Evolutionary conservation across 1,140 invertebrate species (phyloP), one percentile per base, ranked within the genome.

Genomic region (Plutomurus gul): DNA sequence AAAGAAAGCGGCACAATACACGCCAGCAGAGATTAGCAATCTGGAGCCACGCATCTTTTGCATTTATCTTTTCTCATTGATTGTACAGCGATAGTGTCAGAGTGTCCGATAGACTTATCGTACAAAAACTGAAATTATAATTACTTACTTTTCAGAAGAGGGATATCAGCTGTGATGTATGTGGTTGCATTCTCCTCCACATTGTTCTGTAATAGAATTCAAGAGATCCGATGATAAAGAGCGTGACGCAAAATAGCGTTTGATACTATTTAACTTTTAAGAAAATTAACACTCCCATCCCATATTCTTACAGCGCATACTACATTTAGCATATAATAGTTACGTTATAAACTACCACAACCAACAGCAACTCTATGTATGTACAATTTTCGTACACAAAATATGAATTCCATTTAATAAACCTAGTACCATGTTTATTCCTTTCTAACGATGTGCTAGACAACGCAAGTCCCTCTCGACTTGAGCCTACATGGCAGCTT

Each of bases 101-200:
- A 65, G 36, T 33, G 56, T 30, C 25, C n/a, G 4, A n/a, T 56
- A 33, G 36, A 65, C 56, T 65, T 33, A 8, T 7, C 30, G 3
- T 27, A 60, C 25, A 65, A 65, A 65, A 65, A 65, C 27, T 65
- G 56, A 65, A 65, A 65, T 65, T 33, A 65, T 65, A 65, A 51
- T 65, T 82, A 92, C 93, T 93, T 88, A 95, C 94, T 94, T 92
- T 95, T 95, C 83, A 95, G 89, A 82, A 95, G 89, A 81, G 94
- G 93, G 86, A 95, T 88, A 85, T 95, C 93, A 18, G 82, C 80
- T 81, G 93, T 93, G 89, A 95, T 95, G 86, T 95, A 95, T 18
- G 92, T 92, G 20, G 92, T 92, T 76, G 91, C 91, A 82, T 91
- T 92, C 84, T 95, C 93, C 85, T 95, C 94, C 85, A 95, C 91